Evolutionary conservation across 2,113 vertebrate genomes (phyloP), one percentile per base, ranked within the genome.

Genomic region (Shinisaurus crocodilurus): DNA sequence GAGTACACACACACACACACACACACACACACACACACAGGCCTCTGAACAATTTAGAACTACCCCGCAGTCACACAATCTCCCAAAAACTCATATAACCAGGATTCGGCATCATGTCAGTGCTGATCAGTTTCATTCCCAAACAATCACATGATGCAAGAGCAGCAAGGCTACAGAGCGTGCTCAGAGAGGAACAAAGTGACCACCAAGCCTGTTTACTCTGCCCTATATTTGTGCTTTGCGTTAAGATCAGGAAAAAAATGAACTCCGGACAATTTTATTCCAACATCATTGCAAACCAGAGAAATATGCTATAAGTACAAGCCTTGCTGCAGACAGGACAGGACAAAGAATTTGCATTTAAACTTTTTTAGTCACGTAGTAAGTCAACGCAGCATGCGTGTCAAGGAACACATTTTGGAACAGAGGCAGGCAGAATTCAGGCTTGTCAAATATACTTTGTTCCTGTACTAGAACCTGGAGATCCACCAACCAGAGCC

Each of bases 141-240:
- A 3, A 80, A 80, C 9, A 95, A 90, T 90, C 37, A 88, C 9
- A 86, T 1, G 1, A 48, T 69, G 85, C 34, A 92, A 85, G 65
- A 5, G 89, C 0, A 89, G 48, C 3, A 20, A 92, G 91, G 91
- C 81, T 92, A 67, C 85, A 86, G 45, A 34, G 77, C 43, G 40
- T 88, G 90, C 93, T 93, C 89, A 80, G 60, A 72, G 57, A 90
- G 15, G 88, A 93, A 87, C 85, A 10, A 60, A 91, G 90, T 90
- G 87, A 89, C 0, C 0, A 77, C 25, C 43, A 48, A 92, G 60
- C 54, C 89, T 57, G 86, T 45, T 85, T 91, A 86, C 60, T 74
- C 83, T 80, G 86, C 93, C 91, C 84, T 87, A 88, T 87, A 81
- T 88, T 82, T 6, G 0, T 0, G 0, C 84, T 76, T 91, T 87